Base-by-base conservation (phyloP, 2,888 invertebrate genomes). In the Auanema sp. region DNA sequence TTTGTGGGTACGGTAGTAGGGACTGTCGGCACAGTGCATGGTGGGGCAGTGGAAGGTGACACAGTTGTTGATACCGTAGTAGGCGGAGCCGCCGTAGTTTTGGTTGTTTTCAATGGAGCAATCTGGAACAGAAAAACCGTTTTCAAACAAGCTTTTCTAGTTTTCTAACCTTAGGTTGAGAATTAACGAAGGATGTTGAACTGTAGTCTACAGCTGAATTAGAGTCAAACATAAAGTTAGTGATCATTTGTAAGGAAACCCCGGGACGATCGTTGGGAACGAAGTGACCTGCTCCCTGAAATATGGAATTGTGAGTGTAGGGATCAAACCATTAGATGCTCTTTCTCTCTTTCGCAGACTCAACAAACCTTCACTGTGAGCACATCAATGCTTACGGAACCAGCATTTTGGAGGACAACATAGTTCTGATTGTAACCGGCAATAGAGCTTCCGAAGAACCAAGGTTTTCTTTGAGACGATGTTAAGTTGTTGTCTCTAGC, bases 371-470 rank as follows among this genome's bases (percentile, higher is more conserved):
- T 79, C 2, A 79, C 76, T 11, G 79, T 78, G 43, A 79, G 25
- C 1, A 79, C 65, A 60, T 79, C 79, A 56, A 79, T 71, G 0
- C 50, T 69, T 16, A 78, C 67, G 8, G 23, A 60, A 0, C 51
- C 52, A 25, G 64, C 63, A 25, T 58, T 58, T 54, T 64, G 65
- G 0, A 33, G 33, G 8, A 33, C 33, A 8, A 65, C 23, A 55
- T 78, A 79, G 1, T 66, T 65, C 65, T 79, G 77, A 8, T 65
- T 58, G 59, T 64, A 79, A 21, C 79, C 79, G 52, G 79, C 79
- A 3, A 74, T 51, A 61, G 77, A 77, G n/a, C 71, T 18, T 53
- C 72, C 69, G 65, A 68, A 76, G 50, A 58, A 70, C 76, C 76
- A 76, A 3, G 66, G 65, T 21, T 51, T 43, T 21, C 74, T 71